Conservation (phyloP, 2,113 vertebrate species). For the Pyxicephalus adspersus region DNA sequence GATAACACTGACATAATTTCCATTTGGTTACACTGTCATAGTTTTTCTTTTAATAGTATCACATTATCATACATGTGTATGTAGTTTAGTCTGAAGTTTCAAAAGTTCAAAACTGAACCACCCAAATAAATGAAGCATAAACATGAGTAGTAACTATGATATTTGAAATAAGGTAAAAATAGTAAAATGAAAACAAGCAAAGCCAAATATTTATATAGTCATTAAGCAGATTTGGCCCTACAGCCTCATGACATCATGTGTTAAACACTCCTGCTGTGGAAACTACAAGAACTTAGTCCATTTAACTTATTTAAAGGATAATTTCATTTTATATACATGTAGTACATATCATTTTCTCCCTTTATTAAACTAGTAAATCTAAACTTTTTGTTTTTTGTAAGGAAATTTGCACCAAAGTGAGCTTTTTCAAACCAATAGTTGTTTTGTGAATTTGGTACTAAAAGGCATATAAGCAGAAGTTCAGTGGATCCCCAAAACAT, state of each 20-base stretch:
- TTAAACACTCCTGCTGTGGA: conserved; percentile 3
- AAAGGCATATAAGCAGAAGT: too few relatives aligned
- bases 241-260: conserved; percentile 9
- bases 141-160: conserved; percentile 32
- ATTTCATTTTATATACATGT: too few relatives aligned
- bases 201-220: conserved; percentile 42
- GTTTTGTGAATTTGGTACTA: too few relatives aligned
- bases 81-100: conserved; percentile 32
- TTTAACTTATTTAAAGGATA: not conserved
- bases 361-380: too few relatives aligned
- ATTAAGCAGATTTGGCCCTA: conserved; percentile 20
- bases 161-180: conserved; percentile 41
- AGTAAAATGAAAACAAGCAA: conserved; percentile 40
- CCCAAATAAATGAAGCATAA: conserved; percentile 40
- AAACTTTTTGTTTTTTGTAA: too few relatives aligned
- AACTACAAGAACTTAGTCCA: not conserved
- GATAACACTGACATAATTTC: conserved; percentile 3
- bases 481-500: too few relatives aligned
- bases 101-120: conserved; percentile 28
- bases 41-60: conserved; percentile 11
- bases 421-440: too few relatives aligned
- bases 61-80: conserved; percentile 20
- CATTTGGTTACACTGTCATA: not conserved
- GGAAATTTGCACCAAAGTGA: too few relatives aligned
- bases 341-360: too few relatives aligned